Base-by-base conservation (phyloP, 2,888 invertebrate genomes). In the Pseudococcus longispinus region DNA sequence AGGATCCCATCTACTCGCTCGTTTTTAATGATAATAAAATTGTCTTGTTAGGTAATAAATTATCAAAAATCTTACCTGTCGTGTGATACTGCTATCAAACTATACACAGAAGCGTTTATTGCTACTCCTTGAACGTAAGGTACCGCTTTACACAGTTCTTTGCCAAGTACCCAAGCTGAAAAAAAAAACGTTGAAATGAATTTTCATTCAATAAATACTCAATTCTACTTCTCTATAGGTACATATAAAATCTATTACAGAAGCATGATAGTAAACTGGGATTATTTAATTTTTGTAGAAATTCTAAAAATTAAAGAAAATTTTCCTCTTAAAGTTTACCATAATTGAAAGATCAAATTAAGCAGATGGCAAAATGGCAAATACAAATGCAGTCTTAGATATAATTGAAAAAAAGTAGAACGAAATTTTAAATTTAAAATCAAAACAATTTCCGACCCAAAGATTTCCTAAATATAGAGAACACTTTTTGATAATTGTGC, bases 61-160 rank as follows among this genome's bases (percentile, higher is more conserved):
- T 20, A 29, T 70, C 5, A 13, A 44, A 46, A 23, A 70, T 92
- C 94, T 93, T 91, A 96, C 96, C 96, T 95, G 93, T 98, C 98
- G 88, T 98, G 92, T 88, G 98, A 97, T 23, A 98, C 97, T 13
- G 97, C 97, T 87, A 98, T 97, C 86, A 98, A 93, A 90, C 98
- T 98, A 93, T 98, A 97, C 88, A 98, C 97, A 9, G 97, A 98
- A 15, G 98, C 98, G 70, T 97, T 97, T 18, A 98, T 97, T 0
- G 97, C 97, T 80, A 98, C 95, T 37, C 97, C 97, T 91, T 98
- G 98, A 89, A 98, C 95, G 91, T 97, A 98, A 5, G 98, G 97
- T 85, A 98, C 97, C 29, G 96, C 95, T 91, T 98, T 97, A 92
- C 98, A 98, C 95, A 98, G 96, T 92, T 95, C 93, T 94, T 96